phyloP scores from a whole-genome alignment of 2,797 vertebrate species.

The Pteropus rufus region DNA sequence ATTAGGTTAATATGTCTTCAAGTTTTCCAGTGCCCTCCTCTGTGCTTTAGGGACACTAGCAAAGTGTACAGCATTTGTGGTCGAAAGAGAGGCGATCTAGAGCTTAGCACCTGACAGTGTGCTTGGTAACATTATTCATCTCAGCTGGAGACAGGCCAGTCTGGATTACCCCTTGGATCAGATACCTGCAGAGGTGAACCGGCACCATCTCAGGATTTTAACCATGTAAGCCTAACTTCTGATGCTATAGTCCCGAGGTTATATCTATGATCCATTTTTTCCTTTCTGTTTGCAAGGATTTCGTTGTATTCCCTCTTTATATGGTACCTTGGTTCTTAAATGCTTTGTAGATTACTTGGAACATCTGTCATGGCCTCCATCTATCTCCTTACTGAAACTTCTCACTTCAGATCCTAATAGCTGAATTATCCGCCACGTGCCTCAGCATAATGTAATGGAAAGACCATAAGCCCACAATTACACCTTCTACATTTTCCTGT shows the following conservation, averaged over 20 bases:
- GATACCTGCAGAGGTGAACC: not conserved
- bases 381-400: not conserved
- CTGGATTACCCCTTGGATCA: not conserved
- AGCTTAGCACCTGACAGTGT: accelerated
- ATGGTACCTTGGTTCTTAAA: not conserved
- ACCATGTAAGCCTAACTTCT: not conserved
- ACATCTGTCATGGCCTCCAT: not conserved
- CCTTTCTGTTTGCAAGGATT: not conserved
- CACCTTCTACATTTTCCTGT: not conserved
- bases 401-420: not conserved
- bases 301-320: not conserved
- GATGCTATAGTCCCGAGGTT: not conserved
- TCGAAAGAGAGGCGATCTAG: not conserved
- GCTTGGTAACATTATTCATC: not conserved
- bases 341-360: not conserved
- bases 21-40: not conserved
- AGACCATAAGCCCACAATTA: not conserved
- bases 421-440: not conserved
- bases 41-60: not conserved
- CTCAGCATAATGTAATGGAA: not conserved
- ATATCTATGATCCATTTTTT: not conserved
- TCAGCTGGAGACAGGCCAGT: not conserved
- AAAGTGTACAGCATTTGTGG: not conserved
- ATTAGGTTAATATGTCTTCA: not conserved
- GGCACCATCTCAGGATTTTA: not conserved